Base-by-base conservation (phyloP, 1,140 invertebrate genomes). In the Pogonognathellus flavescens region DNA sequence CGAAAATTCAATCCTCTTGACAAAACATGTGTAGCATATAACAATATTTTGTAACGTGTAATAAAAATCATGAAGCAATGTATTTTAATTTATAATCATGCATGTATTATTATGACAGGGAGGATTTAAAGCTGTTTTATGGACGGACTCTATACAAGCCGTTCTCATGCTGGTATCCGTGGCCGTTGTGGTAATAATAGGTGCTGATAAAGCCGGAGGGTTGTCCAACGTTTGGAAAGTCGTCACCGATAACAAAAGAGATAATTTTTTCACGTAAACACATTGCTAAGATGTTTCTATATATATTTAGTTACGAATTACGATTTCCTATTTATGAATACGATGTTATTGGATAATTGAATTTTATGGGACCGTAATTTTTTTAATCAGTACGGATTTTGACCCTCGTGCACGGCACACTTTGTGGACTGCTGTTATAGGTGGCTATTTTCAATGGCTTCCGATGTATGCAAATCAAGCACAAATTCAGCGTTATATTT, bases 81-180 rank as follows among this genome's bases (percentile, higher is more conserved):
- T 41, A 41, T 41, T 72, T 18, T 20, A 72, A 49, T 14, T 14
- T 22, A 16, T 22, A 72, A 22, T 76, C 8, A 14, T n/a, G n/a
- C n/a, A n/a, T n/a, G n/a, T n/a, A n/a, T n/a, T n/a, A 16, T 80
- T 9, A 16, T 76, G 25, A 76, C 41, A 80, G 85, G 85, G 80
- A 18, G 85, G 85, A 22, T 82, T 82, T 31, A 83, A 85, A 50
- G 80, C 76, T 41, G 84, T 87, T 1, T 49, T 87, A 14, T 81
- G 52, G 84, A 87, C 86, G 20, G 96, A 97, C 91, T 93, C 95
- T 0, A 93, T 97, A 62, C 96, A 97, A 91, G 94, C 94, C 3
- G 90, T 94, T 53, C 92, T 96, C 1, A 96, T 97, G 94, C 91
- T 92, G 82, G 89, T 89, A 0, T 92, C 92, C 8, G 89, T 93